Evolutionary conservation across 2,113 vertebrate species (phyloP).

Genomic region (Numenius arquata): DNA sequence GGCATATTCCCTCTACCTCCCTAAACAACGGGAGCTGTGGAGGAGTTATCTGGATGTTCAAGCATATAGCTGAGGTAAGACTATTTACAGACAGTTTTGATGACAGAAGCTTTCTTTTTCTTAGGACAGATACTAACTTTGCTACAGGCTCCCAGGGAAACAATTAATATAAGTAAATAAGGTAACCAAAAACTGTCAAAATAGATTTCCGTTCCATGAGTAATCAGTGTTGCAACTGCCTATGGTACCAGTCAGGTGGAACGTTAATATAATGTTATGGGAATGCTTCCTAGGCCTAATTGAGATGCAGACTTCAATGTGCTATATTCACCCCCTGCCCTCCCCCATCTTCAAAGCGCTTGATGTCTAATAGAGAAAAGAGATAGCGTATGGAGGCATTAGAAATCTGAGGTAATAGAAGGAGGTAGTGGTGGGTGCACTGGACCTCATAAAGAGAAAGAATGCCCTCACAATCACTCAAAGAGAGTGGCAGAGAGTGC

Average conservation of each 20-base stretch:
- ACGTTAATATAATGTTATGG: background rate
- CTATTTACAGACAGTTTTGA: background rate
- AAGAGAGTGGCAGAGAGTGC: background rate
- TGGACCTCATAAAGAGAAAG: background rate
- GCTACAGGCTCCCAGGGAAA: background rate
- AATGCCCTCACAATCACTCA: background rate
- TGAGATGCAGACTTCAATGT: background rate
- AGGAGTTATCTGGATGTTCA: background rate
- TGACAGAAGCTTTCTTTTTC: background rate
- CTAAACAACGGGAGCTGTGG: background rate
- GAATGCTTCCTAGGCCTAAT: accelerated
- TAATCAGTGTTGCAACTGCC: background rate
- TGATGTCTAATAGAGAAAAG: background rate
- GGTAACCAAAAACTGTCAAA: background rate
- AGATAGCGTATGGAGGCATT: accelerated
- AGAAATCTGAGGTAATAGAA: background rate
- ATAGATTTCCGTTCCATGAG: background rate
- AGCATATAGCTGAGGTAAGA: background rate
- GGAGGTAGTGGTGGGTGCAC: background rate
- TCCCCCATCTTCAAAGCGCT: background rate
- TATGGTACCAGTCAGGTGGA: background rate
- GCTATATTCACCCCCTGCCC: background rate
- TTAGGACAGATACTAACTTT: background rate
- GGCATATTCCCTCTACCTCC: background rate
- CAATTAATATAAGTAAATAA: background rate